Evolutionary conservation across 2,113 vertebrate genomes (phyloP).

Genomic region (Paradoxurus hermaphroditus): DNA sequence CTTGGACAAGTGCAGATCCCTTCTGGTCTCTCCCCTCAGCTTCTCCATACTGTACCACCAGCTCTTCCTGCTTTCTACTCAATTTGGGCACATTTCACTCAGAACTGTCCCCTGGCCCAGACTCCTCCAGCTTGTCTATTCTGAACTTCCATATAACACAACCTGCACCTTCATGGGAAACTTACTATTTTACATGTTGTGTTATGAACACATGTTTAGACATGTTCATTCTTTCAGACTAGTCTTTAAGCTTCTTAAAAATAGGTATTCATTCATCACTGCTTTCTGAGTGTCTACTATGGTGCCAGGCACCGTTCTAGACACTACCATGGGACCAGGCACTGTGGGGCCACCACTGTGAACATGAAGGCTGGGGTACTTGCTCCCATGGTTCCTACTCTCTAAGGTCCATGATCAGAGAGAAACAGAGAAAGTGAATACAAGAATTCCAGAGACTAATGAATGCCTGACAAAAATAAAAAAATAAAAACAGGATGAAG

Average conservation of each 20-base stretch:
- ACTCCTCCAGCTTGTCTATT: neutral
- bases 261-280: neutral
- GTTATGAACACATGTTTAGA: neutral
- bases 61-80: neutral
- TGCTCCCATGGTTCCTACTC: neutral
- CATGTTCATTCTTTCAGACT: neutral
- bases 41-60: neutral
- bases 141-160: neutral
- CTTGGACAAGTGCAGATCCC: neutral
- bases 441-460: neutral
- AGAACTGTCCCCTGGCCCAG: no score
- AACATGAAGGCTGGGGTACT: neutral
- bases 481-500: neutral
- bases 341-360: neutral
- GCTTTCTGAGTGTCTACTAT: neutral
- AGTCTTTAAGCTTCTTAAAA: neutral
- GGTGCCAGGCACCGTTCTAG: neutral
- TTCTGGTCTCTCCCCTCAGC: neutral
- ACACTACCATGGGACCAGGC: neutral
- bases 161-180: neutral
- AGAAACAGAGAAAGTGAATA: neutral
- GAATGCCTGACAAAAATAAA: neutral
- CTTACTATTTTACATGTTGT: neutral
- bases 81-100: neutral
- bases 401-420: neutral